Base-by-base conservation (phyloP, 2,113 vertebrate species). In the Hylia prasina region DNA sequence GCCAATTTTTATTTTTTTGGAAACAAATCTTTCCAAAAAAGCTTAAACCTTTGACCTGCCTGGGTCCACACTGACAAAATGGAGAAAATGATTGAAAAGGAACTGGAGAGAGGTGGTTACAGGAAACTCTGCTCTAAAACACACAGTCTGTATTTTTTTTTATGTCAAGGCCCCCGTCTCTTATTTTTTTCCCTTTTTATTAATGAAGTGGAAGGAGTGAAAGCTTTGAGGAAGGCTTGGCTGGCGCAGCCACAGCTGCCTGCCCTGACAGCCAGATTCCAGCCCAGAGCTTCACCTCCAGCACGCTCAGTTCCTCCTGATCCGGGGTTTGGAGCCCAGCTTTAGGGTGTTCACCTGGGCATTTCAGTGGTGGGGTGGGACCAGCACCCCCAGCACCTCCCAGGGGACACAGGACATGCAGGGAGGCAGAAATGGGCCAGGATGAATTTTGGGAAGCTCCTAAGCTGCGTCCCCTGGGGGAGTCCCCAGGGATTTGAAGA, bases 1-100 rank as follows among this genome's bases (percentile, higher is more conserved):
- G 93, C 96, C 94, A 88, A 64, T 72, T 75, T 81, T 35, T 42
- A 16, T 44, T 93, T 93, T 53, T 53, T 15, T 91, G 81, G 96
- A 86, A 83, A 78, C 78, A 60, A 80, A 78, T 92, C 85, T 94
- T 93, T 88, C 90, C 91, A 93, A 61, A 90, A 95, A 82, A 83
- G 31, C 75, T 79, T 70, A 82, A 92, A 64, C 87, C 92, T 94
- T 92, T 96, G 91, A 91, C 94, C 85, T 23, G 66, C 85, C 9
- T 79, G 58, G 89, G 90, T 76, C 86, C 65, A 39, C 85, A 45
- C 86, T 75, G 88, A 95, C 90, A 89, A 53, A 64, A 93, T 71
- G 93, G 89, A 93, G 95, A 70, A 77, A 94, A 71, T 96, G 96
- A 96, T 94, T 56, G 88, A 83, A 70, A 88, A 82, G 92, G 94